Conservation (phyloP, 2,888 invertebrate genomes). For the Zele albiditarsus region DNA sequence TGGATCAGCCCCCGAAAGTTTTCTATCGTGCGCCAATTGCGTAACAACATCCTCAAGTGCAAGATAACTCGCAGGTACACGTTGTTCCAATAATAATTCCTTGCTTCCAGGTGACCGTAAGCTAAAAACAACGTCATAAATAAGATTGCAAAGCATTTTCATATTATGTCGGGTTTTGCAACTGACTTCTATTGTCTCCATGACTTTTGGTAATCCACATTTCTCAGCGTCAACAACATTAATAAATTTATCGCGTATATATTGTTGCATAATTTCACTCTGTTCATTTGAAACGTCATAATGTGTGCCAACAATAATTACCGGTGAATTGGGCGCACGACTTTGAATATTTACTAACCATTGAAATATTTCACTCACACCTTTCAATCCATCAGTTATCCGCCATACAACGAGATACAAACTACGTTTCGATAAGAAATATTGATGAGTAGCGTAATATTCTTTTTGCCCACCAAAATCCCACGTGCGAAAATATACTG, state of each 20-base stretch:
- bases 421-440: constrained; percentile 95
- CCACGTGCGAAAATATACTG: constrained; percentile 96
- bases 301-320: constrained; percentile 97
- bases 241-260: constrained; percentile 90
- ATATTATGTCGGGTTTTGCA: constrained; percentile 93
- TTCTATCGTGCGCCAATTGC: constrained; percentile 85
- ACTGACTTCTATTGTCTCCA: constrained; percentile 94
- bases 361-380: constrained; percentile 91
- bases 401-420: constrained; percentile 97
- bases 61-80: constrained; percentile 96
- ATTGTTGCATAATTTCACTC: constrained; percentile 89
- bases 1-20: constrained; percentile 82
- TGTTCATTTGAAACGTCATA: constrained; percentile 88
- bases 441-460: constrained; percentile 99
- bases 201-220: constrained; percentile 92
- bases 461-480: constrained; percentile 99
- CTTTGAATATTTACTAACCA: constrained; percentile 98
- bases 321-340: constrained; percentile 96
- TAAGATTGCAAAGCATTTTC: constrained; percentile 89
- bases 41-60: constrained; percentile 94
- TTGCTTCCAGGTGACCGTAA: constrained; percentile 93
- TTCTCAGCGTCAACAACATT: constrained; percentile 97
- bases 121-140: constrained; percentile 95
- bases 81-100: constrained; percentile 91
- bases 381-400: constrained; percentile 90